These are phyloP conservation scores for Psix sp. DNA, from an alignment of 1,140 invertebrate genomes.

Conservation along the genomic window DNA sequence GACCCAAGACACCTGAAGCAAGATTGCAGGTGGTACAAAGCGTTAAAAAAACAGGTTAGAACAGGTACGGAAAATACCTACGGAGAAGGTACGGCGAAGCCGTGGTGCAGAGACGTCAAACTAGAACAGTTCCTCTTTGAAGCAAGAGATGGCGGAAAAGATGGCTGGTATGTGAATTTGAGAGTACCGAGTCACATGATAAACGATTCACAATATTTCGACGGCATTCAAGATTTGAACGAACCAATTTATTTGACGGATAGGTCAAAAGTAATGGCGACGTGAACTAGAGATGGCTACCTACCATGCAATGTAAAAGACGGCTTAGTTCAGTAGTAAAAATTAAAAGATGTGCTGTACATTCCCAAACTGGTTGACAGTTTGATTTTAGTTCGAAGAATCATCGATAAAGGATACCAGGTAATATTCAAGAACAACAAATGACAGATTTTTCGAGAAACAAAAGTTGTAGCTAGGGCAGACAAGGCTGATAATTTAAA, in stretches of 20 bases:
- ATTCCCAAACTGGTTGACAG: conserved; percentile 70
- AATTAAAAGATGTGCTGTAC: conserved; percentile 65
- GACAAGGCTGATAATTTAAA: no score
- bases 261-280: conserved; percentile 13
- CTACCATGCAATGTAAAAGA: no score
- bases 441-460: no score
- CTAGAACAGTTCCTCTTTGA: not conserved
- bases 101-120: not conserved
- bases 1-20: conserved; percentile 30
- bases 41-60: not conserved
- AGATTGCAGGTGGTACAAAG: conserved; percentile 17
- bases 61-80: not conserved
- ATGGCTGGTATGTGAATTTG: conserved; percentile 13
- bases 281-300: no score
- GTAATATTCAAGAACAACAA: conserved; percentile 10
- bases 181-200: conserved; percentile 42
- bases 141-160: not conserved
- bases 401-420: conserved; percentile 53
- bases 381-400: conserved; percentile 66
- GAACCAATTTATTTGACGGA: conserved; percentile 11
- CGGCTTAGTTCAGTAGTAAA: no score
- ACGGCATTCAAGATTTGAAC: not conserved
- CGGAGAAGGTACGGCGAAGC: no score
- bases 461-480: no score
- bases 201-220: conserved; percentile 11